phyloP scores from a whole-genome alignment of 2,113 vertebrate genomes.

The Neodontobutis hainanensis region DNA sequence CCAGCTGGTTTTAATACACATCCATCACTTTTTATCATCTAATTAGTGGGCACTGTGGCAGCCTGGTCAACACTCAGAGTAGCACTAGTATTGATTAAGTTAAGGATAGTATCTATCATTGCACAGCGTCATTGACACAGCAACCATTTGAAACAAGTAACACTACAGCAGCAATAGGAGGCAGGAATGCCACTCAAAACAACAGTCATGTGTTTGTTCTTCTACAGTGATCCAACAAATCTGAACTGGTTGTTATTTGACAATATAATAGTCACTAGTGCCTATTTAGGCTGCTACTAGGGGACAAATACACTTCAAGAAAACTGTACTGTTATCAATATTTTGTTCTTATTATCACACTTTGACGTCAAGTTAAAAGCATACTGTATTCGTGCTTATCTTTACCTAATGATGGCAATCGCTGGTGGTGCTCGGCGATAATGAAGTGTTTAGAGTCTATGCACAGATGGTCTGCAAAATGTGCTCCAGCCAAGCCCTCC shows the following conservation, averaged over 20 bases:
- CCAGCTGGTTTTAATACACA: constrained; percentile 90
- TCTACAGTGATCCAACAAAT: background rate
- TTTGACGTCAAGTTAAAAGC: no score
- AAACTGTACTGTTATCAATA: no score
- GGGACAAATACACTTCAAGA: no score
- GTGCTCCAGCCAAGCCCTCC: no score
- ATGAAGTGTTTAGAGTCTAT: no score
- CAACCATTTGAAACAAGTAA: constrained; percentile 56
- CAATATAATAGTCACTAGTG: no score
- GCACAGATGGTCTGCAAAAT: no score
- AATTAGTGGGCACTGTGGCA: constrained; percentile 93
- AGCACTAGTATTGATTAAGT: constrained; percentile 89
- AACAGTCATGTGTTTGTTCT: constrained; percentile 39
- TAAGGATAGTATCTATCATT: constrained; percentile 93
- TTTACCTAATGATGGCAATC: background rate
- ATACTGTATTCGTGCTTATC: no score
- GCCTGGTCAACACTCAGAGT: constrained; percentile 82
- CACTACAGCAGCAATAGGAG: constrained; percentile 49
- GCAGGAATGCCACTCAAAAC: constrained; percentile 34
- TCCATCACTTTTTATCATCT: constrained; percentile 99
- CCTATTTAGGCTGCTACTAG: no score
- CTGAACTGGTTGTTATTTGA: no score
- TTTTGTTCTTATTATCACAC: no score
- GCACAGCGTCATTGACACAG: constrained; percentile 61
- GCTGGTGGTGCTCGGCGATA: background rate